Evolutionary conservation across 2,797 vertebrate species (phyloP).

Genomic region (Poeciliopsis presidionis): DNA sequence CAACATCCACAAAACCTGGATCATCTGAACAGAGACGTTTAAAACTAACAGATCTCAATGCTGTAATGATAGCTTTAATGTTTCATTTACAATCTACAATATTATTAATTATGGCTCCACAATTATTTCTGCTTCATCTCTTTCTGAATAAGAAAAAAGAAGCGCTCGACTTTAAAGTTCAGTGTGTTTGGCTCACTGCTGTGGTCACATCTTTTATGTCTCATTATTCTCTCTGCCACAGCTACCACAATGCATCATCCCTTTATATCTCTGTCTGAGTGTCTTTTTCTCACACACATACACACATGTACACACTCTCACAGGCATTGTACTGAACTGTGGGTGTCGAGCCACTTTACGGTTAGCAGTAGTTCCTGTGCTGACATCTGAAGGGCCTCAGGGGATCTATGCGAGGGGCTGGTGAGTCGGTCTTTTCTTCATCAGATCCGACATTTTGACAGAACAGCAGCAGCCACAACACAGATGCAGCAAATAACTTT

Average conservation of each 20-base stretch:
- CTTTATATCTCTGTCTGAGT: neutral
- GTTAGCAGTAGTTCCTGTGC: slow-evolving; percentile 20
- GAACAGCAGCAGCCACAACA: neutral
- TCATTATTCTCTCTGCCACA: slow-evolving; percentile 51
- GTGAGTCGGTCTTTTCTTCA: neutral
- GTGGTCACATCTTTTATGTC: slow-evolving; percentile 51
- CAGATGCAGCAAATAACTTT: slow-evolving; percentile 6
- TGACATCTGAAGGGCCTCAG: slow-evolving; percentile 17
- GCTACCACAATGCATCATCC: slow-evolving; percentile 50
- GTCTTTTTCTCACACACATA: neutral
- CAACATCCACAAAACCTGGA: neutral
- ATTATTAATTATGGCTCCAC: neutral
- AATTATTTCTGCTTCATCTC: neutral
- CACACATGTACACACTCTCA: slow-evolving; percentile 10
- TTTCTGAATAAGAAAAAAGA: slow-evolving; percentile 12
- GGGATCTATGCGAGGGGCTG: slow-evolving; percentile 11
- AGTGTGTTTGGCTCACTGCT: slow-evolving; percentile 29
- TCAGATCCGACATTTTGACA: slow-evolving; percentile 21
- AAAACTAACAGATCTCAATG: neutral
- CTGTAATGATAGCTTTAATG: neutral
- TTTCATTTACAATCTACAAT: neutral
- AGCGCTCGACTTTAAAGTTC: slow-evolving; percentile 1
- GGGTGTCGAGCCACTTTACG: slow-evolving; percentile 39
- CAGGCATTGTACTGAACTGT: neutral
- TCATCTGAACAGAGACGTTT: neutral